Evolutionary conservation across 1,140 invertebrate species (phyloP).

Genomic region (Drosophila parvula): DNA sequence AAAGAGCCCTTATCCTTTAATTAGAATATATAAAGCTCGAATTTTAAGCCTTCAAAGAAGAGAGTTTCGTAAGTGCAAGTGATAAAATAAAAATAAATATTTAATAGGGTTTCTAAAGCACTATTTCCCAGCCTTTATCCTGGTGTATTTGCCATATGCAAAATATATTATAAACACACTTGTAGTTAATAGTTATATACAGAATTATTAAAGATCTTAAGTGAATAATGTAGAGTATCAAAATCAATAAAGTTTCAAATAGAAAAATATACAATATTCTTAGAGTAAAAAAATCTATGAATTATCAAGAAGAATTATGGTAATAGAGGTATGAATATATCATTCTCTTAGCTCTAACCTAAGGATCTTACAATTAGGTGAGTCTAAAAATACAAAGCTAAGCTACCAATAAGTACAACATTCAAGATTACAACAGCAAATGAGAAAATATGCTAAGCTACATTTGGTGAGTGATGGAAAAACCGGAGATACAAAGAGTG

Average conservation of each 20-base stretch:
- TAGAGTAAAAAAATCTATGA: neutral
- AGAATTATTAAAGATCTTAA: neutral
- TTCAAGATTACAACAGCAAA: constrained; percentile 58
- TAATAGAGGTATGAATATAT: neutral
- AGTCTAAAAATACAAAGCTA: constrained; percentile 1
- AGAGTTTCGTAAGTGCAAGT: too few species aligned
- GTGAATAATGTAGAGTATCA: neutral
- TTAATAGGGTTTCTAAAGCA: neutral
- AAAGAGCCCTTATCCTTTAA: too few species aligned
- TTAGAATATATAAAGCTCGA: too few species aligned
- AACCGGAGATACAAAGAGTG: constrained; percentile 1
- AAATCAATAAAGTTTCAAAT: neutral
- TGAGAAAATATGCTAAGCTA: constrained; percentile 31
- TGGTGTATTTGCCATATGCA: neutral
- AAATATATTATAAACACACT: too few species aligned
- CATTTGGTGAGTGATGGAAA: constrained; percentile 25
- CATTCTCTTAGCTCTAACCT: constrained; percentile 26
- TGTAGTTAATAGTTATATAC: neutral
- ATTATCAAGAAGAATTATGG: neutral
- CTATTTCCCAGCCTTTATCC: too few species aligned
- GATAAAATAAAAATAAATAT: too few species aligned
- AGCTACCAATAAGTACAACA: constrained; percentile 43
- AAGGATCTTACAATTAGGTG: constrained; percentile 4
- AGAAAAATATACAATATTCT: neutral
- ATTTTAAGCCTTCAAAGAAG: too few species aligned